Base-by-base conservation (phyloP, 1,140 invertebrate species). In the Melitaea cinxia region DNA sequence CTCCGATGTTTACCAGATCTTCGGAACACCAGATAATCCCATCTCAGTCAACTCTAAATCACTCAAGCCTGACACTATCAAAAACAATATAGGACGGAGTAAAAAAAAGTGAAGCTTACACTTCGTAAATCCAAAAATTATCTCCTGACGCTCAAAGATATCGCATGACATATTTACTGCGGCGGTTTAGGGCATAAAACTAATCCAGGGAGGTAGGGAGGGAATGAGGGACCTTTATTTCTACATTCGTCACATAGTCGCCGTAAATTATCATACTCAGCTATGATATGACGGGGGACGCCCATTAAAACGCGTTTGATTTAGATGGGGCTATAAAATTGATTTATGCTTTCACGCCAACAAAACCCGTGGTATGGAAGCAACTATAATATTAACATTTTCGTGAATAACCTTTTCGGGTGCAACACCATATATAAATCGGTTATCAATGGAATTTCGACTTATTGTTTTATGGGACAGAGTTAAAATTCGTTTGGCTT, bases 311-410 rank as follows among this genome's bases (percentile, higher is more conserved):
- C 87, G 81, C 88, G 88, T 91, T 91, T 91, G 91, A 91, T 91
- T 91, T 91, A 91, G 91, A 91, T 91, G 87, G 85, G 88, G 83
- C 91, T 86, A 92, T 92, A 92, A 92, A 92, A 91, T 91, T 92
- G 89, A 92, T 92, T 92, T 92, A 92, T 91, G 84, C 75, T 69
- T 88, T 91, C 85, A 88, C 87, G 86, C 86, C 83, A 89, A 91
- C 88, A 88, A 91, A 90, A 88, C 85, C 86, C 85, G 83, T 88
- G 83, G 81, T 74, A 88, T 83, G 85, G 85, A 88, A 88, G 84
- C 88, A 89, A 90, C 88, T 90, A 90, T 90, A 88, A 89, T 89
- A 90, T 89, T 90, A 90, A 90, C 86, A 90, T 89, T 90, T 90
- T 88, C 85, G 88, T 90, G 88, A 81, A 88, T 90, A 89, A 84